Conservation (phyloP, 2,113 vertebrate genomes). For the Azemiops feae region DNA sequence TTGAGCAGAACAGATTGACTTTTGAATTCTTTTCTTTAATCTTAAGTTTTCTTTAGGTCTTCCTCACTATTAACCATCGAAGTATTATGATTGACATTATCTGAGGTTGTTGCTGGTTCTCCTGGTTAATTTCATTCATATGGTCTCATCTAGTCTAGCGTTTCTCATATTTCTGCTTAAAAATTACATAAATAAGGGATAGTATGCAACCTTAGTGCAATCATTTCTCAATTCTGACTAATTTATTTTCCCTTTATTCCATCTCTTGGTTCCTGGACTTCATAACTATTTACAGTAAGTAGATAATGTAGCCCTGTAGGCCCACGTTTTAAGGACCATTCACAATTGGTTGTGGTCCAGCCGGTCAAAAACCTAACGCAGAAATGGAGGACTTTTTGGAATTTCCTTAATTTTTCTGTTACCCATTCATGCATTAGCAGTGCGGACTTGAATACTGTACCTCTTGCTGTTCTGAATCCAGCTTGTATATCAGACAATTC, state of each 20-base stretch:
- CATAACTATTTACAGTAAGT: not conserved
- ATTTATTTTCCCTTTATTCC: not conserved
- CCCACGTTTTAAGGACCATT: not conserved
- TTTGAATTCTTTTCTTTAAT: not conserved
- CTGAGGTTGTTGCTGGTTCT: not conserved
- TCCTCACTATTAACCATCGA: not conserved
- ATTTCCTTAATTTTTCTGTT: not conserved
- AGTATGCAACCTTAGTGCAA: not conserved
- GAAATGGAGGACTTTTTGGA: not conserved
- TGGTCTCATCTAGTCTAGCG: not conserved
- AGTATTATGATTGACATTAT: not conserved
- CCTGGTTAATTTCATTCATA: not conserved
- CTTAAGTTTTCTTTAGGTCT: not conserved
- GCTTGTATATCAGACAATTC: not conserved
- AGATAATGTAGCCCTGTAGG: not conserved
- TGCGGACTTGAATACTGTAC: not conserved
- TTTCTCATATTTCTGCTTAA: not conserved
- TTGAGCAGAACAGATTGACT: not conserved
- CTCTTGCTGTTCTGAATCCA: not conserved
- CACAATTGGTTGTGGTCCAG: not conserved
- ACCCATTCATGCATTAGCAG: not conserved
- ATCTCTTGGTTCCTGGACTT: not conserved
- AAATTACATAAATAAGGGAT: not conserved
- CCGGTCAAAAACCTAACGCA: not conserved
- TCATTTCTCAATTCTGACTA: not conserved